Evolutionary conservation across 2,797 vertebrate genomes (phyloP), one percentile per base, ranked within the genome.

Genomic region (Psittacula derbiana): DNA sequence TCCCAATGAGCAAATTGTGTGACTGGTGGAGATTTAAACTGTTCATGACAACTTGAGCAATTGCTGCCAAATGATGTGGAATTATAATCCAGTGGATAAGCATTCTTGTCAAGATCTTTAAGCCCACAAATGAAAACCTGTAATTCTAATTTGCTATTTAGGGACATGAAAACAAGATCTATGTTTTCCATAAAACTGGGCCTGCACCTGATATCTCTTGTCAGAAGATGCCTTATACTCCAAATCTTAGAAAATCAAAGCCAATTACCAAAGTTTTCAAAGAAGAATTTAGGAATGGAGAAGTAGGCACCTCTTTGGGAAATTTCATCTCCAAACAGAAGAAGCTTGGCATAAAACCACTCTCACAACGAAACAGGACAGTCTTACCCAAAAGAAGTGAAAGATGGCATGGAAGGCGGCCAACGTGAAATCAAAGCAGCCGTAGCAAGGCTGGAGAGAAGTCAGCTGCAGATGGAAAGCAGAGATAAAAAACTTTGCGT

Each of bases 141-240:
- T 94, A 74, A 79, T 92, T 96, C 78, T 82, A 57, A 74, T 91
- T 82, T 91, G 18, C 58, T 89, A 31, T 93, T 87, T 91, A 92
- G 43, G 62, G 71, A 53, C 50, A 72, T 61, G 71, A 82, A 94
- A 95, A 88, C 41, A 53, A 44, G 60, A 66, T 41, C 69, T 70
- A 2, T 75, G 13, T 82, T 94, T 89, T 76, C 41, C 17, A 64
- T 88, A 73, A 92, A 73, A 24, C 40, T 74, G 13, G 11, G 38
- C 16, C 70, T 87, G 64, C 67, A 92, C 80, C 92, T 94, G 81
- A 57, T 93, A 66, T 12, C 38, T 80, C 19, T 73, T 80, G 40
- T 81, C 61, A 87, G 78, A 81, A 71, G 79, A 58, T 1, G 16
- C 16, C n/a, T 84, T 79, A 40, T 61, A 10, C 31, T 90, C 43